These are phyloP conservation scores for Apamea anceps DNA, from an alignment of 2,888 invertebrate genomes.

Conservation along the genomic window DNA sequence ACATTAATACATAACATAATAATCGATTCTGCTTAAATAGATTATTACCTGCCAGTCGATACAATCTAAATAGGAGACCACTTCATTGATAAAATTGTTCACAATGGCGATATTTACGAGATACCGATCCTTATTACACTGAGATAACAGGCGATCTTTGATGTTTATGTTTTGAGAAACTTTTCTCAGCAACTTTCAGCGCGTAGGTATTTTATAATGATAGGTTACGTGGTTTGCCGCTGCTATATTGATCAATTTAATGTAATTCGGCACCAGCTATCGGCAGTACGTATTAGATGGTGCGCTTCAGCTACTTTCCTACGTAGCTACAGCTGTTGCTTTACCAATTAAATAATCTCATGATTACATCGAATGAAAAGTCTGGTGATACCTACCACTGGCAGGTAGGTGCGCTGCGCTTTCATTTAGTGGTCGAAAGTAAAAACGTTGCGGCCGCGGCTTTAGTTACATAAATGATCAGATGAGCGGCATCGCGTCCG, in stretches of 20 bases:
- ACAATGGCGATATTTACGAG: neutral
- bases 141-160: neutral
- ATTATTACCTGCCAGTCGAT: neutral
- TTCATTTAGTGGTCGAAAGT: slow-evolving; percentile 29
- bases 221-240: neutral
- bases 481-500: slow-evolving; percentile 42
- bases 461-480: slow-evolving; percentile 53
- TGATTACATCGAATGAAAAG: slow-evolving; percentile 1
- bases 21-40: neutral
- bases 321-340: neutral
- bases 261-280: neutral
- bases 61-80: neutral
- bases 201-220: neutral
- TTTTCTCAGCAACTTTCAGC: neutral
- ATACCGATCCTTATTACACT: neutral
- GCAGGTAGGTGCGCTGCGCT: neutral
- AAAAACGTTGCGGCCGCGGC: slow-evolving; percentile 27
- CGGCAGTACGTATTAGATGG: neutral
- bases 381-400: neutral
- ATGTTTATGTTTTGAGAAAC: neutral
- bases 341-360: neutral
- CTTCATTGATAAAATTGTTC: neutral
- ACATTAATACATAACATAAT: too few species aligned
- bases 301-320: too few species aligned
- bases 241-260: too few species aligned